phyloP scores from a whole-genome alignment of 2,797 vertebrate genomes.

The Hozukius guyotensis region DNA sequence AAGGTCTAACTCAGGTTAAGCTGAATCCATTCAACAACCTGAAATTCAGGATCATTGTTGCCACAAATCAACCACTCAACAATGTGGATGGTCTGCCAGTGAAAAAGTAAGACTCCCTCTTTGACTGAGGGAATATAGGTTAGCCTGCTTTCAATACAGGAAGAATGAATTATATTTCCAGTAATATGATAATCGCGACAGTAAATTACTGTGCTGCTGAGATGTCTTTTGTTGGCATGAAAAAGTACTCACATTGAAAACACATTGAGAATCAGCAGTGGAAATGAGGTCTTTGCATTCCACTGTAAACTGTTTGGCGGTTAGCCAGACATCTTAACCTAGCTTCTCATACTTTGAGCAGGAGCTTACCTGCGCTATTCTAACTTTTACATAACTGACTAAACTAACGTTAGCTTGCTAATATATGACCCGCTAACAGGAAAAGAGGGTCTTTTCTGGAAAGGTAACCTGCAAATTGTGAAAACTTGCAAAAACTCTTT shows the following conservation, averaged over 20 bases:
- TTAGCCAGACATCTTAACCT: background rate
- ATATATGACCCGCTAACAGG: background rate
- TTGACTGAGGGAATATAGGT: constrained; percentile 21
- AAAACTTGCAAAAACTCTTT: too few species aligned
- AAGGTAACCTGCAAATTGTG: too few species aligned
- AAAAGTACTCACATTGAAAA: constrained; percentile 35
- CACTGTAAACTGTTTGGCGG: constrained; percentile 1
- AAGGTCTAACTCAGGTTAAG: constrained; percentile 11
- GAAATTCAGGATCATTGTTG: background rate
- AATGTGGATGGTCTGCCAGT: background rate
- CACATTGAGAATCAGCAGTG: constrained; percentile 25
- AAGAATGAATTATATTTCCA: constrained; percentile 21
- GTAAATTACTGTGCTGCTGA: constrained; percentile 28
- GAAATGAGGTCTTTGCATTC: constrained; percentile 13
- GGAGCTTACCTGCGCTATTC: background rate
- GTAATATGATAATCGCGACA: constrained; percentile 17
- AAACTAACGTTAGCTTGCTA: background rate
- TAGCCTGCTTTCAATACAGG: constrained; percentile 16
- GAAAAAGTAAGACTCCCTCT: background rate
- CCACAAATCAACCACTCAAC: constrained; percentile 1
- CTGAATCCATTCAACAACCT: background rate
- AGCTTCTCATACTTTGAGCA: background rate
- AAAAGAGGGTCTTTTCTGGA: background rate
- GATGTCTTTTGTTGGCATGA: constrained; percentile 24
- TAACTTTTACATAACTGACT: background rate